A percentile compares a stretch with the other conserved stretches of the same genome.
phyloP scores from a whole-genome alignment of 92 coral and sea anemone genomes.

The Umimayanthus kanabou region DNA sequence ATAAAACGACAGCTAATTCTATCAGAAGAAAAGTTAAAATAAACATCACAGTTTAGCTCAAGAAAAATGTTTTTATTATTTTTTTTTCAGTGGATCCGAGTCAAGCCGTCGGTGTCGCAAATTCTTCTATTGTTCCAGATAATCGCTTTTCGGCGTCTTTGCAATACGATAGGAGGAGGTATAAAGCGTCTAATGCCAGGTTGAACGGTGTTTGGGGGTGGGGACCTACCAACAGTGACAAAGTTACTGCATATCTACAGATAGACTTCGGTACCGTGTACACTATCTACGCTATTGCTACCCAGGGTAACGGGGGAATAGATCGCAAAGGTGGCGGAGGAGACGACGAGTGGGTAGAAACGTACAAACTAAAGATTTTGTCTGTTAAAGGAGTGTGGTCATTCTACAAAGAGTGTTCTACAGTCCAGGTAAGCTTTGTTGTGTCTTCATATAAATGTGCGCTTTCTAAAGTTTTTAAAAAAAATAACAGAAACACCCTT shows the following conservation, averaged over 20 bases:
- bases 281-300: neutral
- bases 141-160: neutral
- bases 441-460: too few species aligned
- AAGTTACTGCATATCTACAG: neutral
- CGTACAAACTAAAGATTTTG: neutral
- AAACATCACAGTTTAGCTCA: too few species aligned
- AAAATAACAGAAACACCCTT: too few species aligned
- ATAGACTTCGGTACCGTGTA: neutral
- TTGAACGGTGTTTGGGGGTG: neutral
- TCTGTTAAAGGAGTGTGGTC: neutral
- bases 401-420: neutral
- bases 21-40: too few species aligned
- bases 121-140: neutral
- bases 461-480: too few species aligned
- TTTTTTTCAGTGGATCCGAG: too few species aligned
- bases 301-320: too few species aligned
- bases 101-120: too few species aligned
- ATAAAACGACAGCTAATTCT: too few species aligned
- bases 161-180: neutral
- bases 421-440: neutral
- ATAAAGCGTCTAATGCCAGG: neutral
- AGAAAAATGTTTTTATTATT: too few species aligned
- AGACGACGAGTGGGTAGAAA: neutral
- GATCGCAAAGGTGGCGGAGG: neutral
- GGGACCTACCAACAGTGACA: neutral